Percentiles rank a stretch among this genome's conserved stretches.
Evolutionary conservation across 2,888 invertebrate species (phyloP).

Genomic region (Timandra comae): DNA sequence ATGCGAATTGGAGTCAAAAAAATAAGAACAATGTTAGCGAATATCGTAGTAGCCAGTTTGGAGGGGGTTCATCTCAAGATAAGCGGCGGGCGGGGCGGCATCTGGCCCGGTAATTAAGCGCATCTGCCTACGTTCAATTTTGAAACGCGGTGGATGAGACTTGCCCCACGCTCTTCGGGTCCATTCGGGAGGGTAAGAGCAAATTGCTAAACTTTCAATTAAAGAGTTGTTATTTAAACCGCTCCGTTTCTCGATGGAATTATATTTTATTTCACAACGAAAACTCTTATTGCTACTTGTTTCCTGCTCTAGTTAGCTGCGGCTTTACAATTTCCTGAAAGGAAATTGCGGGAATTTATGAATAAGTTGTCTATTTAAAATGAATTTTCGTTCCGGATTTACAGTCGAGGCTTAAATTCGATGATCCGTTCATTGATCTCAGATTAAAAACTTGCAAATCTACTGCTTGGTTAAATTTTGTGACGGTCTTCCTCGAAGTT

Average conservation of each 20-base stretch:
- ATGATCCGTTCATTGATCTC: conserved; percentile 25
- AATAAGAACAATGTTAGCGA: conserved; percentile 54
- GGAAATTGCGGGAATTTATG: conserved; percentile 47
- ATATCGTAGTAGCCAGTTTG: conserved; percentile 48
- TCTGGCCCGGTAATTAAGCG: conserved; percentile 73
- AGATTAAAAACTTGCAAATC: conserved; percentile 11
- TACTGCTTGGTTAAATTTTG: conserved; percentile 15
- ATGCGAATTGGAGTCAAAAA: conserved; percentile 46
- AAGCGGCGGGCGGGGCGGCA: conserved; percentile 53
- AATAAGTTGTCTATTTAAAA: conserved; percentile 44
- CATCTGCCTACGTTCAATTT: conserved; percentile 77
- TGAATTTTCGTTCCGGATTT: conserved; percentile 27
- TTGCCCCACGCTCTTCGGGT: conserved; percentile 66
- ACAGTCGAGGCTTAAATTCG: conserved; percentile 20
- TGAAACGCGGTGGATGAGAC: conserved; percentile 70
- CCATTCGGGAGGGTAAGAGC: conserved; percentile 72
- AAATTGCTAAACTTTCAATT: conserved; percentile 78
- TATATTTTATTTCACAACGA: conserved; percentile 69
- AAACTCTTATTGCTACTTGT: conserved; percentile 61
- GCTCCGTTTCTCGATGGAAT: conserved; percentile 61
- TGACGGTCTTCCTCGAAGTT: conserved; percentile 11
- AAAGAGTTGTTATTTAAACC: conserved; percentile 77
- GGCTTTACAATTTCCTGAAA: conserved; percentile 50
- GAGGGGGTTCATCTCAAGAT: conserved; percentile 66
- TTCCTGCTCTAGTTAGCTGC: conserved; percentile 51